Evolutionary conservation across 2,888 invertebrate species (phyloP).

Genomic region (Netelia inedita): DNA sequence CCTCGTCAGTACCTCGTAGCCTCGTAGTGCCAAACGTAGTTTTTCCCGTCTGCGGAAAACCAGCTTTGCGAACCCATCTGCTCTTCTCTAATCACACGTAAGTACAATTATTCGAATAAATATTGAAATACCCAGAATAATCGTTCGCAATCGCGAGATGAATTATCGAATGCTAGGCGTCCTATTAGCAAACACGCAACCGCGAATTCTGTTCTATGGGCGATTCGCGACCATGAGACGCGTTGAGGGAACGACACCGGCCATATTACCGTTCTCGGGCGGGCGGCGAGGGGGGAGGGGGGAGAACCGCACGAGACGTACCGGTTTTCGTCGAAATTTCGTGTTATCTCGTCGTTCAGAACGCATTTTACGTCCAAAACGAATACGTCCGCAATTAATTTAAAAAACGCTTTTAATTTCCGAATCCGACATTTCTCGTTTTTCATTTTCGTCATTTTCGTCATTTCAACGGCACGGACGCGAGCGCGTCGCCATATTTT

Average conservation of each 20-base stretch:
- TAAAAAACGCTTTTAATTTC: too few relatives aligned
- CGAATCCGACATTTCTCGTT: too few relatives aligned
- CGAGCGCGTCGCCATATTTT: not conserved
- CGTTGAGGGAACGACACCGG: not conserved
- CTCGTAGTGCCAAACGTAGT: slow-evolving; percentile 65
- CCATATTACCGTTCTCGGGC: not conserved
- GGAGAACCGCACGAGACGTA: not conserved
- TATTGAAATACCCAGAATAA: not conserved
- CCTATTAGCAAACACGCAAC: not conserved
- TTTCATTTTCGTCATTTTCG: too few relatives aligned
- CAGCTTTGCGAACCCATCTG: slow-evolving; percentile 30
- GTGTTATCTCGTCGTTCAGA: not conserved
- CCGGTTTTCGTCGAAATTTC: not conserved
- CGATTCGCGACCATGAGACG: not conserved
- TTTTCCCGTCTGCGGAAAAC: slow-evolving; percentile 55
- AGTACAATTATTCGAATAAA: slow-evolving; percentile 24
- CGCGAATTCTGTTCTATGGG: not conserved
- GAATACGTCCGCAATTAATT: too few relatives aligned
- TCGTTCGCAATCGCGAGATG: not conserved
- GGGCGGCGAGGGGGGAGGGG: too few relatives aligned
- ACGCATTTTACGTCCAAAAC: too few relatives aligned
- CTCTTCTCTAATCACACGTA: slow-evolving; percentile 48
- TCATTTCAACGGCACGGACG: not conserved
- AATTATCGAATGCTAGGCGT: not conserved
- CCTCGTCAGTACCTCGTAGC: slow-evolving; percentile 5